Evolutionary conservation across 2,113 vertebrate genomes (phyloP).

Genomic region (Chlamydotis undulata): DNA sequence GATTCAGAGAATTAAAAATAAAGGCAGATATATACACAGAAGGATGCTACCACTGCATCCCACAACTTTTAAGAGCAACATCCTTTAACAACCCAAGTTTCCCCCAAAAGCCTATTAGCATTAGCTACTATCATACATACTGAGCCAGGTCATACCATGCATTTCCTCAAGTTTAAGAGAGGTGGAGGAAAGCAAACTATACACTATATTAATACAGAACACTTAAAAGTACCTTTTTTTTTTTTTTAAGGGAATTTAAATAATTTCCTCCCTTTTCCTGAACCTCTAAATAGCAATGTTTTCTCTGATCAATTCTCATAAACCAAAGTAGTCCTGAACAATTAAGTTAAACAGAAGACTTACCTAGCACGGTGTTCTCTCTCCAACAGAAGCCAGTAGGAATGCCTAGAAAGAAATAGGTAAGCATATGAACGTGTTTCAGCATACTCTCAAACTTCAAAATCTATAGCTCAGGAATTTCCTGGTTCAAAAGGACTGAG

Average conservation of each 20-base stretch:
- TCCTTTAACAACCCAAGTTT: neutral
- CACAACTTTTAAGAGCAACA: neutral
- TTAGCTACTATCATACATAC: neutral
- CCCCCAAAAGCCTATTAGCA: neutral
- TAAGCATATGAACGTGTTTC: neutral
- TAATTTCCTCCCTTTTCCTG: neutral
- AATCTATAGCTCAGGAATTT: neutral
- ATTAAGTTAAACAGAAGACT: neutral
- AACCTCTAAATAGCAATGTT: neutral
- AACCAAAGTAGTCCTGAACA: neutral
- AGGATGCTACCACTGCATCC: neutral
- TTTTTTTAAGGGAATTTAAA: neutral
- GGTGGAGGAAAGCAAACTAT: neutral
- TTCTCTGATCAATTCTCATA: neutral
- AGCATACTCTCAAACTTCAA: neutral
- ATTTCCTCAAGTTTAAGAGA: neutral
- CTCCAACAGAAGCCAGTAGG: neutral
- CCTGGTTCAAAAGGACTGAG: neutral
- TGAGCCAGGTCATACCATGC: neutral
- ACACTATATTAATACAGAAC: neutral
- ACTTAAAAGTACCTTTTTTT: neutral
- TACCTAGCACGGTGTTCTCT: neutral
- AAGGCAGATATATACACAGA: neutral
- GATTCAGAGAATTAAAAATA: neutral
- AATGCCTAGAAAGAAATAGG: conserved; percentile 21